A percentile compares a stretch with the other conserved stretches of the same genome.
These are phyloP conservation scores for Phortica okadai DNA, from an alignment of 2,888 invertebrate species.

Conservation along the genomic window DNA sequence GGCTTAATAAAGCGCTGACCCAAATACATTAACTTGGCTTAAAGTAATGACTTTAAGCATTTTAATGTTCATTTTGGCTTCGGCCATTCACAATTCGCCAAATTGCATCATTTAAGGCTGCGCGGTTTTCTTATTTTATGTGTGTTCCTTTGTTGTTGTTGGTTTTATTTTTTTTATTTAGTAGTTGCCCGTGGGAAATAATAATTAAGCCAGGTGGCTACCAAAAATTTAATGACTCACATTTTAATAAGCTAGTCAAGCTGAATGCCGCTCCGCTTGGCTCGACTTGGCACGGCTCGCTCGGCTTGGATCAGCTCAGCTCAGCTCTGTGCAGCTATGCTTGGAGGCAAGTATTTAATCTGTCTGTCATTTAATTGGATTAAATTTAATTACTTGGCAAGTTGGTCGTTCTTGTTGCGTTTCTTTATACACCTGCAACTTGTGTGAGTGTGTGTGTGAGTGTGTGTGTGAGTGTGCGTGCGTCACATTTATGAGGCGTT, in stretches of 20 bases:
- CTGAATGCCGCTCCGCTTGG: background rate
- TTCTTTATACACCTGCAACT: slow-evolving; percentile 41
- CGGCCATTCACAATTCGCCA: background rate
- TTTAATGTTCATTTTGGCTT: background rate
- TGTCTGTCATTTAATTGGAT: slow-evolving; percentile 60
- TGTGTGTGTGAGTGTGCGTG: slow-evolving; percentile 35
- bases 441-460: slow-evolving; percentile 33
- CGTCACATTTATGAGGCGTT: slow-evolving; percentile 10
- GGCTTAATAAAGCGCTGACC: background rate
- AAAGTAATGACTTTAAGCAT: background rate
- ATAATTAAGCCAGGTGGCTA: slow-evolving; percentile 1
- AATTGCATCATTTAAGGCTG: background rate
- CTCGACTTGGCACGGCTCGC: background rate
- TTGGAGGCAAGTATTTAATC: slow-evolving; percentile 21
- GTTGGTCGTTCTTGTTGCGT: slow-evolving; percentile 27
- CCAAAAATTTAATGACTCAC: background rate
- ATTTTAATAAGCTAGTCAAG: background rate
- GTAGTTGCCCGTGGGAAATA: background rate
- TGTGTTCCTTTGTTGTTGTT: background rate
- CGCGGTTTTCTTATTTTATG: background rate
- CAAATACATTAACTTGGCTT: slow-evolving; percentile 9
- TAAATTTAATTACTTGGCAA: slow-evolving; percentile 59
- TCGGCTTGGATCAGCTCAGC: background rate
- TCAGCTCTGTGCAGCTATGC: background rate
- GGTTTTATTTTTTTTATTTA: background rate